phyloP scores from a whole-genome alignment of 2,888 invertebrate genomes.

The Ariolimax columbianus region DNA sequence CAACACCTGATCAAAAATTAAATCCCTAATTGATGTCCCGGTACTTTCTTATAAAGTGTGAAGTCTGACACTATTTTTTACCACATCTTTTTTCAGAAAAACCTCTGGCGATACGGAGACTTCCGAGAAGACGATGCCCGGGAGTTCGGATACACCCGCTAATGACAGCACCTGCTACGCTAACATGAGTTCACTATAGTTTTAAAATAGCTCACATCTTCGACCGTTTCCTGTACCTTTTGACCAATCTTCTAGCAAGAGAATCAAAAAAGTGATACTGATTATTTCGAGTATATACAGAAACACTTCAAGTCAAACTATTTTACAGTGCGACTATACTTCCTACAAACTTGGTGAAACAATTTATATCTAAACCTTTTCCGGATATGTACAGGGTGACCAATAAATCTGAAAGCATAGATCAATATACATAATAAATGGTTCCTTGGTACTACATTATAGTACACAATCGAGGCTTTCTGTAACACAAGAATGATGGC shows the following conservation, averaged over 20 bases:
- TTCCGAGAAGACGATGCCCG: conserved; percentile 94
- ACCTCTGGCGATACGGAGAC: conserved; percentile 99
- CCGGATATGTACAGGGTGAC: too few species aligned
- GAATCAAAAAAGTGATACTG: neutral
- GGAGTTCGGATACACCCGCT: conserved; percentile 82
- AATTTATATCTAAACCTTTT: neutral
- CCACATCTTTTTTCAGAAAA: conserved; percentile 85
- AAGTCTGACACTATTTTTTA: too few species aligned
- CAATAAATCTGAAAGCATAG: too few species aligned
- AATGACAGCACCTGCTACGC: conserved; percentile 48
- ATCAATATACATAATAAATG: too few species aligned
- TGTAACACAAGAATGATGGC: too few species aligned
- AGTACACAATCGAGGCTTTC: too few species aligned
- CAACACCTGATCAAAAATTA: too few species aligned
- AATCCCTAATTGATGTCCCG: too few species aligned
- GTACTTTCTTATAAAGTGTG: too few species aligned
- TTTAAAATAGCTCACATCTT: conserved; percentile 35
- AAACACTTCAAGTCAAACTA: neutral
- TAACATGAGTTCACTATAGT: conserved; percentile 60
- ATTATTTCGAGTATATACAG: neutral
- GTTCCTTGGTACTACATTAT: too few species aligned
- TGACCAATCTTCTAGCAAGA: neutral
- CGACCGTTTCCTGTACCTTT: neutral
- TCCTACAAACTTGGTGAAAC: neutral
- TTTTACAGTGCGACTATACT: neutral